Conservation (phyloP, 2,113 vertebrate genomes). For the Hypocryptadius cinnamomeus region DNA sequence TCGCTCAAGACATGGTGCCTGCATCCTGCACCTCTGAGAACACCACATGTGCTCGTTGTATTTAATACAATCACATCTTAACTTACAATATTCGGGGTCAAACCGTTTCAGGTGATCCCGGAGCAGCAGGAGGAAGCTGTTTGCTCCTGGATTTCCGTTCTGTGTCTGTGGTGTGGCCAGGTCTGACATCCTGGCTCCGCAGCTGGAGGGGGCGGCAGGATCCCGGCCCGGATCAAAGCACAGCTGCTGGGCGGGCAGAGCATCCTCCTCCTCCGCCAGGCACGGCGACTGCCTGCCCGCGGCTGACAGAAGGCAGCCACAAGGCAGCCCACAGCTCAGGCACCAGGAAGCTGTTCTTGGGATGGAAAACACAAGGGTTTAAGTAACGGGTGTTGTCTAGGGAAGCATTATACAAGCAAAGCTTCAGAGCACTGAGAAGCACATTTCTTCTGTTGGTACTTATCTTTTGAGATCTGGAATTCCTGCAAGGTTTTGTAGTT, state of each 20-base stretch:
- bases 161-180: constrained; percentile 10
- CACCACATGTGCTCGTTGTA: background rate
- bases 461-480: background rate
- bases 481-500: background rate
- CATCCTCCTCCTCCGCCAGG: background rate
- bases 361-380: background rate
- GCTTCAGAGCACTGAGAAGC: background rate
- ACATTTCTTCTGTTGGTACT: background rate
- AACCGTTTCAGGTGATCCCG: background rate
- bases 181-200: background rate
- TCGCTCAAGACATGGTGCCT: background rate
- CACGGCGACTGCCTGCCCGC: background rate
- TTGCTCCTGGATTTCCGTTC: background rate
- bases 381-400: background rate
- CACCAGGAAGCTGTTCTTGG: background rate
- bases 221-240: background rate
- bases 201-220: background rate
- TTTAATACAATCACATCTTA: background rate
- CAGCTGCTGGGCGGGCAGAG: background rate
- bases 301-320: background rate
- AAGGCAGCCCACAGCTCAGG: background rate
- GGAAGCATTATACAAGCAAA: background rate
- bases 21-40: background rate
- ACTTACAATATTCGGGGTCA: background rate
- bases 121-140: constrained; percentile 1